These are phyloP conservation scores for Zhengitettix transpicula DNA, from an alignment of 2,888 invertebrate species.

Conservation along the genomic window DNA sequence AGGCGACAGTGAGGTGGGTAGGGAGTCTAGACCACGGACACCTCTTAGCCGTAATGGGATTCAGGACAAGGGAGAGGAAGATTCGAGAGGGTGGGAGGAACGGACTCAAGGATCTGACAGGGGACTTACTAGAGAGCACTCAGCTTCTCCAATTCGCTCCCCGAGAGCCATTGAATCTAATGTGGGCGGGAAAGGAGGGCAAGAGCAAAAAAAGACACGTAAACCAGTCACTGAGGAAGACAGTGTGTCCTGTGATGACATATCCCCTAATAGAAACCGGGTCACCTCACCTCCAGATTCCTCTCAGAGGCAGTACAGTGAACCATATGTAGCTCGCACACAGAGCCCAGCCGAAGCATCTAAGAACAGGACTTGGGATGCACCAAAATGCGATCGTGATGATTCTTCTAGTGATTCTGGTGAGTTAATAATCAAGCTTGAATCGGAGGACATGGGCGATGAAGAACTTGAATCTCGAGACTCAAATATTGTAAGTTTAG, in stretches of 20 bases:
- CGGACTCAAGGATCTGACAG: slow-evolving; percentile 17
- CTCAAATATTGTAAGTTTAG: slow-evolving; percentile 18
- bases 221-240: not conserved
- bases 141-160: too few relatives aligned
- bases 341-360: slow-evolving; percentile 2
- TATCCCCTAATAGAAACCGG: not conserved
- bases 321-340: not conserved
- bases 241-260: slow-evolving; percentile 3
- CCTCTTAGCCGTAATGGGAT: slow-evolving; percentile 1
- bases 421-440: slow-evolving; percentile 27
- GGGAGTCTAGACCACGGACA: not conserved
- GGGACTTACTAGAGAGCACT: not conserved
- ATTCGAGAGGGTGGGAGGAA: slow-evolving; percentile 18
- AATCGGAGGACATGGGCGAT: slow-evolving; percentile 24
- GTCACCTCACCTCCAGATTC: not conserved
- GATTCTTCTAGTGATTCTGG: slow-evolving; percentile 28
- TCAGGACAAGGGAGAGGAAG: slow-evolving; percentile 23
- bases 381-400: slow-evolving; percentile 18
- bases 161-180: not conserved
- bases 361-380: slow-evolving; percentile 2
- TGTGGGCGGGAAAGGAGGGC: not conserved
- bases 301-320: not conserved
- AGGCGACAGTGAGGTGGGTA: slow-evolving; percentile 4
- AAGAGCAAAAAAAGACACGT: not conserved
- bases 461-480: slow-evolving; percentile 24